Evolutionary conservation across 2,113 vertebrate species (phyloP).

Genomic region (Aix galericulata): DNA sequence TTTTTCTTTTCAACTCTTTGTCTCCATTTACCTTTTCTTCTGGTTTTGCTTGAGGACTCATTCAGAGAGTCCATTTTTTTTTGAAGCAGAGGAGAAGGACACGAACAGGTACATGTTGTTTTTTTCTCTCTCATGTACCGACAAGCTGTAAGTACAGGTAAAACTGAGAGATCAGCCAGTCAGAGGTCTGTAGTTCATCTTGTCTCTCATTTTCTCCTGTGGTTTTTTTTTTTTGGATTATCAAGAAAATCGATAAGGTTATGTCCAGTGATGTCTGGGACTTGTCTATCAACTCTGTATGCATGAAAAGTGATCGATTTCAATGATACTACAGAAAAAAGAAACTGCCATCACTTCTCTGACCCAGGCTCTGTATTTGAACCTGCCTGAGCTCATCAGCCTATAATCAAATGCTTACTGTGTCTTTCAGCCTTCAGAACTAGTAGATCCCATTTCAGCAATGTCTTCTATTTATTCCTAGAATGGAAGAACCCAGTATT

Average conservation of each 20-base stretch:
- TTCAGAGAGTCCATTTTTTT: background rate
- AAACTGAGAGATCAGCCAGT: conserved; percentile 13
- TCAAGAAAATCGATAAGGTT: conserved; percentile 57
- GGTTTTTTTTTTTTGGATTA: conserved; percentile 37
- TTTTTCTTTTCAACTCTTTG: background rate
- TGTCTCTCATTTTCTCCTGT: conserved; percentile 45
- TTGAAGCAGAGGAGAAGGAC: background rate
- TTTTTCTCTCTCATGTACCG: background rate
- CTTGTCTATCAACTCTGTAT: conserved; percentile 33
- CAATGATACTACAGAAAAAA: background rate
- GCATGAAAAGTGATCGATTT: conserved; percentile 41
- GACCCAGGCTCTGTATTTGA: background rate
- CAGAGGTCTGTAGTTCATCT: conserved; percentile 34
- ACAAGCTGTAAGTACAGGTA: background rate
- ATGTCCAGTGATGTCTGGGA: conserved; percentile 34
- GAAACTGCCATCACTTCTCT: background rate
- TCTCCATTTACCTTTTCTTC: background rate
- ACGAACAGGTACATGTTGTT: background rate
- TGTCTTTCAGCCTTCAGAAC: background rate
- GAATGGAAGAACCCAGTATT: background rate
- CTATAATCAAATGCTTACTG: background rate
- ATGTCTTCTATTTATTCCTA: background rate
- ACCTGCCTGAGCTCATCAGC: background rate
- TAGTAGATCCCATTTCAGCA: background rate
- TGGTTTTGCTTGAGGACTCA: background rate